Conservation (phyloP, 2,888 invertebrate genomes). For the Papilio protenor region DNA sequence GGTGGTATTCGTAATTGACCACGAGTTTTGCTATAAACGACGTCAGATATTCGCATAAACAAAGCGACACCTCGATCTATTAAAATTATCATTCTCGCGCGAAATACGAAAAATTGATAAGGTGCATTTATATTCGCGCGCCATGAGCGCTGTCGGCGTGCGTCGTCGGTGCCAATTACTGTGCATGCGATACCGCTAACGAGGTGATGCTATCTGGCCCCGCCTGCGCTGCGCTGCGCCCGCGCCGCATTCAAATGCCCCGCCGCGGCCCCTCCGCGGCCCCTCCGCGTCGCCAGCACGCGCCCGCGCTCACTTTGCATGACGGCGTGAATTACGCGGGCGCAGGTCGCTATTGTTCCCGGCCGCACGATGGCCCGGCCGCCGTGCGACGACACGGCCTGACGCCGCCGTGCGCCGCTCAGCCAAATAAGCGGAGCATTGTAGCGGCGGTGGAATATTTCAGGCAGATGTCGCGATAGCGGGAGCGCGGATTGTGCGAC, state of each 20-base stretch:
- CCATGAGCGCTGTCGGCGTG: conserved; percentile 57
- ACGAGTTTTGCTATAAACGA: conserved; percentile 27
- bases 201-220: conserved; percentile 77
- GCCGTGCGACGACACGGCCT: conserved; percentile 48
- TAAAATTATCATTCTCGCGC: conserved; percentile 53
- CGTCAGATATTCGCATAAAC: conserved; percentile 36
- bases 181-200: conserved; percentile 82
- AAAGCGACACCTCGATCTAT: conserved; percentile 47
- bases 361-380: conserved; percentile 45
- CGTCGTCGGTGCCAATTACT: conserved; percentile 80
- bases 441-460: conserved; percentile 74
- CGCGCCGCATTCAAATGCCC: conserved; percentile 69
- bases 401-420: conserved; percentile 3
- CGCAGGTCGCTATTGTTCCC: conserved; percentile 70
- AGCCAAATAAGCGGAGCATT: conserved; percentile 54
- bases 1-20: background rate
- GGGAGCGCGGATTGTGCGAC: conserved; percentile 60
- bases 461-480: conserved; percentile 79
- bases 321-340: conserved; percentile 83
- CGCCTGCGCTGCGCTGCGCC: background rate
- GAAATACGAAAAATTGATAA: conserved; percentile 61
- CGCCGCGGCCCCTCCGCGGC: conserved; percentile 62
- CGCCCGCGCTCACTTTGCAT: conserved; percentile 71
- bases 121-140: conserved; percentile 50
- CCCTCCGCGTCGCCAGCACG: conserved; percentile 46